Conservation (phyloP, 2,797 vertebrate genomes). For the Hybognathus amarus region DNA sequence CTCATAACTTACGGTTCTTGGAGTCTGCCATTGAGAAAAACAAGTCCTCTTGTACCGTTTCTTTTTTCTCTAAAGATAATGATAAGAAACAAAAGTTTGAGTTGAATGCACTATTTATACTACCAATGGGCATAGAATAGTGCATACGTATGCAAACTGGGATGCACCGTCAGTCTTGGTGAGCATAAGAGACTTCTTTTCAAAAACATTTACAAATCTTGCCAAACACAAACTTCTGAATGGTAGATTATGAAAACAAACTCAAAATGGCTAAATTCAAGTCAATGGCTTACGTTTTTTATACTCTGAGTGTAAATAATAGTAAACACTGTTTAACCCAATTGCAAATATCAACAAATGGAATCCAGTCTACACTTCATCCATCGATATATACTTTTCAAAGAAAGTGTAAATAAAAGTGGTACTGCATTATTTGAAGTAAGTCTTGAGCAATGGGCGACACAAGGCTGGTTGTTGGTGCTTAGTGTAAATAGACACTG, state of each 20-base stretch:
- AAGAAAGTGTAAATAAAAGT: not conserved
- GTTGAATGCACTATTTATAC: too few relatives aligned
- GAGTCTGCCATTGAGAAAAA: conserved; percentile 72
- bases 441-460: not conserved
- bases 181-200: not conserved
- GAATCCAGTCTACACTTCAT: not conserved
- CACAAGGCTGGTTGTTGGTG: not conserved
- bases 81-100: conserved; percentile 23
- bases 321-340: not conserved
- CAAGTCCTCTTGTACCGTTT: conserved; percentile 58
- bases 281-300: not conserved
- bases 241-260: not conserved
- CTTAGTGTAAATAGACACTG: not conserved
- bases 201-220: not conserved
- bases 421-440: not conserved
- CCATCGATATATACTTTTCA: not conserved
- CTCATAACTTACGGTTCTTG: conserved; percentile 54
- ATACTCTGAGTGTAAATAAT: not conserved
- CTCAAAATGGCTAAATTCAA: not conserved
- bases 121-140: too few relatives aligned
- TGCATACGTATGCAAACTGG: too few relatives aligned
- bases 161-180: not conserved
- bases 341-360: not conserved
- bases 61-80: conserved; percentile 20
- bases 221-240: not conserved